Percentiles rank a stretch among this genome's conserved stretches.
phyloP scores from a whole-genome alignment of 2,888 invertebrate species.

The Orthosia cruda region DNA sequence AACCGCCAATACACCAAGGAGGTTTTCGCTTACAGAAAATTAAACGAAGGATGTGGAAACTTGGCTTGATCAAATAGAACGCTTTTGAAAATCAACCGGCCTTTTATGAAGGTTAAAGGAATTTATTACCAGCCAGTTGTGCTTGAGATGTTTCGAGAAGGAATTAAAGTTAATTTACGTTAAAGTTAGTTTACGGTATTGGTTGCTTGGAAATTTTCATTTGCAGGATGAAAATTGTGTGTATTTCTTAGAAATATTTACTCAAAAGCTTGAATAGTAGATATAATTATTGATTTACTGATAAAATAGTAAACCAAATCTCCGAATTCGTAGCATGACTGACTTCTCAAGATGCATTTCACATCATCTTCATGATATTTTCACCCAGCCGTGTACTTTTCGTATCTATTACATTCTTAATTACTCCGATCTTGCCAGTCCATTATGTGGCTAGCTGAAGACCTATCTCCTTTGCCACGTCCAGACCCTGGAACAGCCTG shows the following conservation, averaged over 20 bases:
- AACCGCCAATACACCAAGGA: slow-evolving; percentile 72
- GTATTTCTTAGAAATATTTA: no score
- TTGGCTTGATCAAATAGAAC: slow-evolving; percentile 55
- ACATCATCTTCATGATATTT: not conserved
- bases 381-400: not conserved
- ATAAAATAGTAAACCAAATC: not conserved
- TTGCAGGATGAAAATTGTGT: not conserved
- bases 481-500: not conserved
- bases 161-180: slow-evolving; percentile 29
- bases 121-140: slow-evolving; percentile 29
- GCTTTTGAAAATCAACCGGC: slow-evolving; percentile 58
- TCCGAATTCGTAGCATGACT: not conserved
- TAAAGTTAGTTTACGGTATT: not conserved
- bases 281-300: not conserved
- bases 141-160: slow-evolving; percentile 19
- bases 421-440: no score
- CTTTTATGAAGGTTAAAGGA: slow-evolving; percentile 32
- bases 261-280: not conserved
- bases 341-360: not conserved
- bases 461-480: not conserved
- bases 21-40: slow-evolving; percentile 63
- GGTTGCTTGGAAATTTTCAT: not conserved
- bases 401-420: no score
- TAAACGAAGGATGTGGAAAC: slow-evolving; percentile 53
- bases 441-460: no score